Percentiles rank a stretch among this genome's conserved stretches.
These are phyloP conservation scores for Drosophila subquinaria DNA, from an alignment of 2,888 invertebrate species.

Conservation along the genomic window DNA sequence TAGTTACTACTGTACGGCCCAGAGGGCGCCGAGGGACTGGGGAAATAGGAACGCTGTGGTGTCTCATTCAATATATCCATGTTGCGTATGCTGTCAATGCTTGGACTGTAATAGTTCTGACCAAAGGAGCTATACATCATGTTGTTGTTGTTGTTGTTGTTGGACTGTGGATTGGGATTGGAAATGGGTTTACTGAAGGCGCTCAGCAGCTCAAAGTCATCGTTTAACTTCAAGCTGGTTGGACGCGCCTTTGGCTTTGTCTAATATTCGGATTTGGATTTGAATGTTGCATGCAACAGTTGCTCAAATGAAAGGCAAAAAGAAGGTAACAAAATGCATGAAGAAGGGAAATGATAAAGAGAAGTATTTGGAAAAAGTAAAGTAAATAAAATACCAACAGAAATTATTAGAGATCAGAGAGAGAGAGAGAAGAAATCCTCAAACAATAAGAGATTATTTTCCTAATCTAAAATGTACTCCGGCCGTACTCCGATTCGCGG, in stretches of 20 bases:
- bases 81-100: constrained; percentile 75
- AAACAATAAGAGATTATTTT: constrained; percentile 24
- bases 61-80: constrained; percentile 62
- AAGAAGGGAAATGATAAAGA: constrained; percentile 41
- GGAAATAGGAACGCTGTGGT: constrained; percentile 44
- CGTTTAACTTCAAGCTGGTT: constrained; percentile 67
- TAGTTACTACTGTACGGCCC: constrained; percentile 41
- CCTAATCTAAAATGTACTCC: constrained; percentile 26
- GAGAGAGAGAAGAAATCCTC: constrained; percentile 19
- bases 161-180: constrained; percentile 50
- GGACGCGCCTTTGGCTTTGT: constrained; percentile 64
- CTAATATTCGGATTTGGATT: constrained; percentile 40
- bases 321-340: constrained; percentile 57
- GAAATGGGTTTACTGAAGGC: constrained; percentile 64
- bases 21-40: constrained; percentile 59
- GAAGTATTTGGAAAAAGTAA: constrained; percentile 32
- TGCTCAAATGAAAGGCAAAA: constrained; percentile 49
- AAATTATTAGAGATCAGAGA: constrained; percentile 49
- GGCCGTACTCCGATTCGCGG: background rate
- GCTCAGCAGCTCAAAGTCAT: constrained; percentile 58
- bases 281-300: constrained; percentile 65
- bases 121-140: constrained; percentile 32
- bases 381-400: constrained; percentile 45
- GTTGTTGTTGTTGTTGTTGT: constrained; percentile 39
- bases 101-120: constrained; percentile 57